These are phyloP conservation scores for Carollia perspicillata DNA, from an alignment of 2,113 vertebrate species.

Conservation along the genomic window DNA sequence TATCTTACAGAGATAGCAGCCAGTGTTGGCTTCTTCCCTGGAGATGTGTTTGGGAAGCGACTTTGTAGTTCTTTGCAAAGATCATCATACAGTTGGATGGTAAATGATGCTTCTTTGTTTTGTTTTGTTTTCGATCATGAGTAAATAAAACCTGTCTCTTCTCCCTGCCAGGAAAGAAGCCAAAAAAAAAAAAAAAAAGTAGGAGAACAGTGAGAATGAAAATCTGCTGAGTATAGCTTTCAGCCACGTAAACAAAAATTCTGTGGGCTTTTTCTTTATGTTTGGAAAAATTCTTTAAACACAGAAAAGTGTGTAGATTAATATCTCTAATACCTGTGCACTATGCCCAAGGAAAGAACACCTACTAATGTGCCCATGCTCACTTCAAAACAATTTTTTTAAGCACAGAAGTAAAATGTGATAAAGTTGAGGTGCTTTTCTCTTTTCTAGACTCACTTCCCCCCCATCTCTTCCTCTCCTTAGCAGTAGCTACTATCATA, in stretches of 20 bases:
- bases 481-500: not conserved
- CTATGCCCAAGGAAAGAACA: not conserved
- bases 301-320: not conserved
- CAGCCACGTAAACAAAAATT: not conserved
- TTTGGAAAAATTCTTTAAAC: not conserved
- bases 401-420: slow-evolving; percentile 4
- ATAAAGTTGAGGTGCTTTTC: not conserved
- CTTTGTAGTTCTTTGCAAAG: not conserved
- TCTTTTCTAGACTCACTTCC: not conserved
- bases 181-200: not conserved
- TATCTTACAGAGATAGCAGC: not conserved
- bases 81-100: not conserved
- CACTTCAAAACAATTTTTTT: not conserved
- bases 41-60: not conserved
- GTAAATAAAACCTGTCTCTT: not conserved
- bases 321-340: not conserved
- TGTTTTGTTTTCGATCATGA: not conserved
- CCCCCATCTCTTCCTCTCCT: not conserved
- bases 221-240: not conserved
- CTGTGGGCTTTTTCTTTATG: not conserved
- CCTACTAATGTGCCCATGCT: not conserved
- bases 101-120: not conserved
- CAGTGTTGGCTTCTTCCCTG: not conserved
- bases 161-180: not conserved
- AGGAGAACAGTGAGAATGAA: not conserved